Percentiles rank a stretch among this genome's conserved stretches.
phyloP scores from a whole-genome alignment of 2,113 vertebrate species.

The Gopherus evgoodei region DNA sequence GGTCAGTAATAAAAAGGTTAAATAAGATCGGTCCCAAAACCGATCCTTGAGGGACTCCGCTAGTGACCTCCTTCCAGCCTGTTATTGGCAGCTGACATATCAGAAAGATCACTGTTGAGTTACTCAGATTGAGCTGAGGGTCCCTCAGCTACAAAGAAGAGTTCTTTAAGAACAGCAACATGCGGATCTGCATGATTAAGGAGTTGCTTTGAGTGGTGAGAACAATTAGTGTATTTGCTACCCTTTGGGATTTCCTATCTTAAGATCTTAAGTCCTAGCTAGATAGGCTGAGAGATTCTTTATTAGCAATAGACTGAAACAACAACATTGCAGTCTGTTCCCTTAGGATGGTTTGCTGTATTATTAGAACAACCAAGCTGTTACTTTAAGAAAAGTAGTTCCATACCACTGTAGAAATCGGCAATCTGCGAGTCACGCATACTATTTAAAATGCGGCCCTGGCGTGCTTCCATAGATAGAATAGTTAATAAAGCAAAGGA shows the following conservation, averaged over 20 bases:
- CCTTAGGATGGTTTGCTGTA: neutral
- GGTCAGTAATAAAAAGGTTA: too few species aligned
- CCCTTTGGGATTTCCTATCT: neutral
- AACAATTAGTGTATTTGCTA: neutral
- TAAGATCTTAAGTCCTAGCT: neutral
- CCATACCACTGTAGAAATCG: neutral
- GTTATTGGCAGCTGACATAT: neutral
- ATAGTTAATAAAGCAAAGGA: neutral
- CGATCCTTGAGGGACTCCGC: too few species aligned
- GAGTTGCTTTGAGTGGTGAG: neutral
- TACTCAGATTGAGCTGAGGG: neutral
- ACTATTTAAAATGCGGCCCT: neutral
- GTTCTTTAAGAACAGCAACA: neutral
- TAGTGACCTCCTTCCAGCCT: too few species aligned
- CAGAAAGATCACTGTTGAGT: neutral
- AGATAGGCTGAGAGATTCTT: neutral
- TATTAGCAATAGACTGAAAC: neutral
- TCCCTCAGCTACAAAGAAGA: neutral
- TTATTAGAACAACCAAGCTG: neutral
- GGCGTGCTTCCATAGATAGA: neutral
- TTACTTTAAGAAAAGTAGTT: neutral
- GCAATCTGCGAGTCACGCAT: neutral
- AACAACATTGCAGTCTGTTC: too few species aligned
- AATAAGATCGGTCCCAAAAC: too few species aligned
- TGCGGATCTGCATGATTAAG: neutral